phyloP scores from a whole-genome alignment of 1,140 invertebrate species.

The Psix sp. region DNA sequence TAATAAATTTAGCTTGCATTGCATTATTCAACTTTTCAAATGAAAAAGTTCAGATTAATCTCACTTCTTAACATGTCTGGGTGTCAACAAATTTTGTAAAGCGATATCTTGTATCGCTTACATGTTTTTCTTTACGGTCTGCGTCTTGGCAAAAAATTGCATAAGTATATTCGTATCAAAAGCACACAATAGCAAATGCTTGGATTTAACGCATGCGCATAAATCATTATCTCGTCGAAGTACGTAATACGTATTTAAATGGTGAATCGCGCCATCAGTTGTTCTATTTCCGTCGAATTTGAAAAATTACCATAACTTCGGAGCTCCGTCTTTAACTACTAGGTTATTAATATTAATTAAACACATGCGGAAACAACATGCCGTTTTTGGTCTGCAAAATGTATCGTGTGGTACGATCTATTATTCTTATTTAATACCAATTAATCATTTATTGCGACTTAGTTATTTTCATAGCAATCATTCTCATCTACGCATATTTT shows the following conservation, averaged over 20 bases:
- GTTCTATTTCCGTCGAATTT: conserved; percentile 20
- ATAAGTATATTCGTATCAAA: conserved; percentile 42
- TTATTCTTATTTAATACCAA: not conserved
- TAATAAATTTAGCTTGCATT: too few relatives aligned
- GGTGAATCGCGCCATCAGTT: conserved; percentile 11
- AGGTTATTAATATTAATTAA: conserved; percentile 13
- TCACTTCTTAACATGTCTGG: not conserved
- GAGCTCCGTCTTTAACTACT: conserved; percentile 1
- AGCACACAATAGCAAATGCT: conserved; percentile 33
- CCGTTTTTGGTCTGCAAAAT: conserved; percentile 12
- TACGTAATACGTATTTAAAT: conserved; percentile 35
- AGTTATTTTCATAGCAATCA: not conserved
- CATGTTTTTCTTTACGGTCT: conserved; percentile 34
- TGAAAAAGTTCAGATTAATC: too few relatives aligned
- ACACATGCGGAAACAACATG: not conserved
- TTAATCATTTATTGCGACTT: conserved; percentile 10
- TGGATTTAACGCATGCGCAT: conserved; percentile 42
- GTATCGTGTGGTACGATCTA: not conserved
- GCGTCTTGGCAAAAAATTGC: conserved; percentile 32
- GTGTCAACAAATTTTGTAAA: conserved; percentile 27
- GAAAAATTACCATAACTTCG: conserved; percentile 23
- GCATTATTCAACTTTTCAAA: too few relatives aligned
- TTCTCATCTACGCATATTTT: too few relatives aligned
- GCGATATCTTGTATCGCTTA: conserved; percentile 31
- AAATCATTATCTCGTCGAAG: conserved; percentile 20